Evolutionary conservation across 2,888 invertebrate genomes (phyloP).

Genomic region (Hedya salicella): DNA sequence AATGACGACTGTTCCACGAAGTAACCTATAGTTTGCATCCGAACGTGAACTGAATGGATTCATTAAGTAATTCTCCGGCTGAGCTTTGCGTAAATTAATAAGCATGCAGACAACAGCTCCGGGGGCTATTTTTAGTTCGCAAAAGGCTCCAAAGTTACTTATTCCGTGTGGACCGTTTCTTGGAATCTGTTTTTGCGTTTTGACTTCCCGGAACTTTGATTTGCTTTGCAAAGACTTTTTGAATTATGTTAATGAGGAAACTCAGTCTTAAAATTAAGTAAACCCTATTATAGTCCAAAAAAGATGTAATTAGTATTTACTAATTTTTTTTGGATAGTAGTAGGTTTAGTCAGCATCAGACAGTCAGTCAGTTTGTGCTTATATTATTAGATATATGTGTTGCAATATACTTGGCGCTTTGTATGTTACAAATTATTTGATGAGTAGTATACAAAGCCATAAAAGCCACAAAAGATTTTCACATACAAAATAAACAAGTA

Average conservation of each 20-base stretch:
- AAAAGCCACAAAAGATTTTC: no score
- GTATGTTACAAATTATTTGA: no score
- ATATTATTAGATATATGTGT: no score
- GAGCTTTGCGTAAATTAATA: conserved; percentile 37
- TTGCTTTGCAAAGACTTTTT: not conserved
- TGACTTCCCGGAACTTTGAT: conserved; percentile 10
- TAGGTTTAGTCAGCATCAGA: no score
- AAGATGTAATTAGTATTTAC: no score
- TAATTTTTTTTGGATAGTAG: no score
- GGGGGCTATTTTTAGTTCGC: conserved; percentile 27
- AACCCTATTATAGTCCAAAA: not conserved
- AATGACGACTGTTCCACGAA: conserved; percentile 25
- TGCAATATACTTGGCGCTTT: no score
- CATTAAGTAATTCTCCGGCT: conserved; percentile 18
- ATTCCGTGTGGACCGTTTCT: conserved; percentile 20
- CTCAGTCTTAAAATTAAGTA: not conserved
- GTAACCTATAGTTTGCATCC: conserved; percentile 36
- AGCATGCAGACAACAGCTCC: conserved; percentile 26
- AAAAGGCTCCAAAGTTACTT: conserved; percentile 21
- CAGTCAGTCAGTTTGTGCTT: no score
- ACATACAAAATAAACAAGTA: no score
- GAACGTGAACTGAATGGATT: conserved; percentile 37
- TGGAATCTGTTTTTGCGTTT: conserved; percentile 17
- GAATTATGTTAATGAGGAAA: not conserved
- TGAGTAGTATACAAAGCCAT: no score